Conservation (phyloP, 2,113 vertebrate genomes). For the Gymnobelideus leadbeateri region DNA sequence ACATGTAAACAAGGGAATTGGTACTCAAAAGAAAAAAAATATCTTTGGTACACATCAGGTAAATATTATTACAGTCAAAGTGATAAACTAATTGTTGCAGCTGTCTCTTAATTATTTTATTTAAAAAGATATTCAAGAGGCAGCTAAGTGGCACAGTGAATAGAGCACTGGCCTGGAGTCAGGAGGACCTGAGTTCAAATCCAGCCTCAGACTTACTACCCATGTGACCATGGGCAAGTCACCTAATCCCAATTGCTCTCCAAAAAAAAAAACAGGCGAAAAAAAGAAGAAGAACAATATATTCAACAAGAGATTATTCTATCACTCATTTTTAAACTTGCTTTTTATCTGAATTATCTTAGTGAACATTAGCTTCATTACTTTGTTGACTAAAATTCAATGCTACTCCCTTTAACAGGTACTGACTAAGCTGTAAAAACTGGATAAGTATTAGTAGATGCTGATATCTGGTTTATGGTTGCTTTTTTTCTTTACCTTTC, state of each 20-base stretch:
- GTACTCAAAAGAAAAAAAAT: slow-evolving; percentile 40
- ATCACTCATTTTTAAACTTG: too few relatives aligned
- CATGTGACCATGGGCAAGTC: too few relatives aligned
- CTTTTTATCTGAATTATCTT: too few relatives aligned
- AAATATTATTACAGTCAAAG: slow-evolving; percentile 53
- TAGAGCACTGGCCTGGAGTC: too few relatives aligned
- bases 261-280: too few relatives aligned
- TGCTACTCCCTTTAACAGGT: slow-evolving; percentile 22
- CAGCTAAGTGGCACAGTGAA: too few relatives aligned
- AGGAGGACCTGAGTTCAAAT: too few relatives aligned
- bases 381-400: not conserved
- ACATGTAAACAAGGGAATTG: slow-evolving; percentile 22
- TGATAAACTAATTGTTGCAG: slow-evolving; percentile 59
- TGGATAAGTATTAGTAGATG: slow-evolving; percentile 23
- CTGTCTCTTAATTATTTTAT: slow-evolving; percentile 7
- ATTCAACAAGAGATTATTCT: not conserved
- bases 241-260: too few relatives aligned
- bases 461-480: not conserved
- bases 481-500: slow-evolving; percentile 21
- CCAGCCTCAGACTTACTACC: too few relatives aligned
- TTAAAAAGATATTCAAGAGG: too few relatives aligned
- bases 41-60: slow-evolving; percentile 39
- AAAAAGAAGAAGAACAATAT: too few relatives aligned
- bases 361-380: too few relatives aligned
- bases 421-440: slow-evolving; percentile 11